Evolutionary conservation across 2,888 invertebrate genomes (phyloP), one percentile per base, ranked within the genome.

Genomic region (Chironomus riparius): DNA sequence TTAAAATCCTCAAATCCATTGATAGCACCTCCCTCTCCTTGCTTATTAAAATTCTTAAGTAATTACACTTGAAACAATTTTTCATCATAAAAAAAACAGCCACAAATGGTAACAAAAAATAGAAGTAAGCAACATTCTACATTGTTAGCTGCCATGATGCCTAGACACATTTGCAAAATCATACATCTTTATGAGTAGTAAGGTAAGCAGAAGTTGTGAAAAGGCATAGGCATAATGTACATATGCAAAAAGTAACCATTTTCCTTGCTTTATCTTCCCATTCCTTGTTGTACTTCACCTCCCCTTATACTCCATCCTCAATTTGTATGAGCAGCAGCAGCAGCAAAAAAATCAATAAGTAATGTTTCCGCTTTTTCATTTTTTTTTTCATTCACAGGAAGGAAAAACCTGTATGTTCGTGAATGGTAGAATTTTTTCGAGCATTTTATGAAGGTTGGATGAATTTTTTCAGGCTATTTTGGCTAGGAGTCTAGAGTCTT

Each of bases 301-400:
- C 28, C 28, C n/a, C 5, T 4, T 5, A 28, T 28, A 5, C 5
- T 28, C 28, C 1, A 3, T 28, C 28, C 28, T 28, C 4, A 10
- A 10, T 56, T 15, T 68, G 21, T 28, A 21, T 56, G 56, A n/a
- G 56, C 15, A 56, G 7, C 15, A 50, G 50, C 13, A 10, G 21
- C 7, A 70, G 2, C 13, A 70, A 70, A 72, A 73, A 73, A 73
- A 73, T 73, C 73, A 65, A 73, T 73, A 73, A 73, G 65, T 73
- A 73, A 73, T 65, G 73, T 65, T 73, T 73, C 73, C 73, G 62
- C 22, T 73, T 47, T 65, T 65, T 38, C 65, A 47, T 69, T 38
- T 69, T 38, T 56, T 15, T 50, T 15, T 56, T 56, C 56, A 7
- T 15, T 56, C 56, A 56, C 62, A 21, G 73, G 62, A 71, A 56